Evolutionary conservation across 2,113 vertebrate species (phyloP), one percentile per base, ranked within the genome.

Genomic region (Xiphophorus hellerii): DNA sequence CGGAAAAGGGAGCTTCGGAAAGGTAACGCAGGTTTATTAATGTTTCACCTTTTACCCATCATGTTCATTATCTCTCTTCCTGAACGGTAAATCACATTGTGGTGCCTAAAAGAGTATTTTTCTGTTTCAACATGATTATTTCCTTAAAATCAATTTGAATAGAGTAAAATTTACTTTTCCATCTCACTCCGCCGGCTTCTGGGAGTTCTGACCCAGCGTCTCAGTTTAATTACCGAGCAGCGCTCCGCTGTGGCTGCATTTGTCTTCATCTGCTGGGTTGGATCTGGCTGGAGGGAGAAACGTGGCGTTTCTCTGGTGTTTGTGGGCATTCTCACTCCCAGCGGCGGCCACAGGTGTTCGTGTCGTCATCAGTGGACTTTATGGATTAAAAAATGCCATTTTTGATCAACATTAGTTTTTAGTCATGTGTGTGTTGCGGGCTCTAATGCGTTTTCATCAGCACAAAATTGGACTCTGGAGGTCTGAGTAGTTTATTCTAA

Each of bases 1-100:
- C 35, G 94, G 94, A 62, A 95, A 95, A 31, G 95, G 95, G 4
- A 95, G 94, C 82, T 95, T 95, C 69, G 95, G 95, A 77, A 95
- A 95, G 94, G 95, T 95, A 93, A 37, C 10, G 10, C 10, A 37
- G 35, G 10, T 33, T 61, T 27, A 74, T 22, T 71, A 87, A n/a
- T 77, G 77, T 28, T 9, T 71, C 54, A 72, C 78, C 82, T 88
- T 73, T 90, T 76, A 75, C 31, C 70, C 64, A 10, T 44, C 76
- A 68, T 61, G 80, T 69, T 81, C 64, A 37, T 83, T 67, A 78
- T 35, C 62, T 74, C 35, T 17, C 4, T 20, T 15, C 77, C 27
- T 71, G 83, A 74, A 84, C 80, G 89, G 90, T 33, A 73, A 78
- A 76, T 85, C 28, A 68, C 80, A 81, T 75, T 74, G 6, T 54